Base-by-base conservation (phyloP, 2,113 vertebrate species). In the Nansenia antarctica region DNA sequence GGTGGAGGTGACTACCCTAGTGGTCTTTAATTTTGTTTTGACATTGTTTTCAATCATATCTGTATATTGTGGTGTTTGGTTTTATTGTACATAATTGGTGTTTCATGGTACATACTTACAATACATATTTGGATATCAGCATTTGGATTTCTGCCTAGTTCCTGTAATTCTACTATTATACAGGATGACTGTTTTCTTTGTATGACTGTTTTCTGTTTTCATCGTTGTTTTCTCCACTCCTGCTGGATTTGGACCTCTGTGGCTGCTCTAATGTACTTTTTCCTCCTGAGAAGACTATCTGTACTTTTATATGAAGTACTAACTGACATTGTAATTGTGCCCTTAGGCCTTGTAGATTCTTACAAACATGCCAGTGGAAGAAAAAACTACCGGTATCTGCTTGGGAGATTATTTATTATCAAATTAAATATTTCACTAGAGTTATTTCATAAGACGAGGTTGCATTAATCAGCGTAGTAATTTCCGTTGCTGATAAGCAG, bases 391-490 rank as follows among this genome's bases (percentile, higher is more conserved):
- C 62, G 52, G 24, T 45, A 45, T 65, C 66, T 73, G 42, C 34
- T 35, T 39, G 49, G 52, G 53, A 70, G 49, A 67, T 70, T 34
- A 63, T 73, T 73, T 66, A n/a, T 49, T 61, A 22, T 61, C 27
- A 69, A 80, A 67, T 35, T 53, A 0, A 63, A 67, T 63, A 29
- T 69, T 67, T 67, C 59, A 54, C 32, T 66, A 5, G 34, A 65
- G 37, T 80, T 32, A 70, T 73, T 73, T 60, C 24, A 29, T 54
- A 42, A 63, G 42, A 14, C 59, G 42, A n/a, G n/a, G 70, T 70
- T 63, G 42, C 69, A 73, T 80, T 73, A 24, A 77, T 77, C 74
- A 76, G 65, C 24, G 60, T 29, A 69, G 63, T 77, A 73, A 73
- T 77, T 77, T 62, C 27, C 42, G 60, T 42, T 62, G 5, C 30